phyloP scores from a whole-genome alignment of 64 coral and sea anemone species.

The Montipora sp. region DNA sequence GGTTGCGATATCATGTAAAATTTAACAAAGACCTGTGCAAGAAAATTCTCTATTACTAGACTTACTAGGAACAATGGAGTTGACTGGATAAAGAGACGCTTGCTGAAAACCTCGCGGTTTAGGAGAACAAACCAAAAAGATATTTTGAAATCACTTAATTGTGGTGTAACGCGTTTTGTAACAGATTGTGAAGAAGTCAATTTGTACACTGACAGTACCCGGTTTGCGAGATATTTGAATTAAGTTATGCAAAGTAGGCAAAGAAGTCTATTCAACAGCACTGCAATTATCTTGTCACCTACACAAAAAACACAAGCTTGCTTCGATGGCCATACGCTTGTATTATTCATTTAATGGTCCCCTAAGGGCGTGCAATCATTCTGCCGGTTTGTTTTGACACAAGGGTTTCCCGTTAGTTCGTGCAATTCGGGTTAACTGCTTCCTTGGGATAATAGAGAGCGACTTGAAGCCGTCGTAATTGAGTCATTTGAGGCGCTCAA shows the following conservation, averaged over 20 bases:
- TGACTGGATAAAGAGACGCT: neutral
- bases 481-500: slow-evolving; percentile 25
- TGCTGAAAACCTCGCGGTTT: neutral
- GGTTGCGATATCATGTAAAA: too few relatives aligned
- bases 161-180: neutral
- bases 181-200: slow-evolving; percentile 18
- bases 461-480: slow-evolving; percentile 34
- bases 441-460: slow-evolving; percentile 24
- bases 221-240: slow-evolving; percentile 28
- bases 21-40: too few relatives aligned
- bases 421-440: slow-evolving; percentile 37
- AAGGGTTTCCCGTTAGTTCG: slow-evolving; percentile 11
- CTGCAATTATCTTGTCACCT: slow-evolving; percentile 36
- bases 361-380: slow-evolving; percentile 18
- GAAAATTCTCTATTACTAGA: neutral
- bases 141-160: neutral
- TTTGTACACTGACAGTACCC: neutral
- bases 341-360: slow-evolving; percentile 26
- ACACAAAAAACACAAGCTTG: slow-evolving; percentile 45
- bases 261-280: slow-evolving; percentile 25
- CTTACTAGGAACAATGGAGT: neutral
- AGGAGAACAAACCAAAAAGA: too few relatives aligned
- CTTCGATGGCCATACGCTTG: slow-evolving; percentile 35
- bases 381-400: slow-evolving; percentile 13
- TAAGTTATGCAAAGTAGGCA: slow-evolving; percentile 45